Evolutionary conservation across 2,113 vertebrate species (phyloP), one percentile per base, ranked within the genome.

Genomic region (Charina bottae): DNA sequence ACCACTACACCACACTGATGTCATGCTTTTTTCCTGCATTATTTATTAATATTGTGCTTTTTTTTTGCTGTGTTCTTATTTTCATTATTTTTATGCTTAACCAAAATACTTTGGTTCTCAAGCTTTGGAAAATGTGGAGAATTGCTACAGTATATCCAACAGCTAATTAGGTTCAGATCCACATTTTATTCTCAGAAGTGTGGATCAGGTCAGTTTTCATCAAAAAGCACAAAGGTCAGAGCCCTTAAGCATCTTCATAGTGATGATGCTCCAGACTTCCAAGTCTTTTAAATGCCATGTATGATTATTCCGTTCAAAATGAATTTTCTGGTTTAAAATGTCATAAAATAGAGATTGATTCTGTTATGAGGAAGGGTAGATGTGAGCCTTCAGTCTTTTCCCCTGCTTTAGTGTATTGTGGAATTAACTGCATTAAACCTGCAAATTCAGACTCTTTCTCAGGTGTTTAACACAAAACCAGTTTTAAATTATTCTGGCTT

Each of bases 321-420:
- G 7, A 53, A 86, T 55, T 86, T 86, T 53, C 85, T 86, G 17
- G 54, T 86, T 55, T 33, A 86, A 55, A 86, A 86, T 24, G 87
- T 92, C 95, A 94, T 96, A 92, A 95, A 96, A 94, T 95, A 96
- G 96, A 94, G 21, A 86, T 37, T 83, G 85, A 90, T 88, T 94
- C 89, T 95, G 37, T 92, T 97, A 94, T 94, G 93, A 91, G 93
- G 7, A 78, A 78, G 33, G 33, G 56, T n/a, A 87, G 90, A 92
- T 93, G n/a, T 89, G 56, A 96, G 92, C 84, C 21, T 92, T 85
- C 94, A 72, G 89, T 93, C 60, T 94, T 68, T 95, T 95, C 95
- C 62, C 95, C 93, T 96, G 95, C 88, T 19, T 15, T 4, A 28
- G 4, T 92, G n/a, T 88, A 88, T 93, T 89, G 72, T 84, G 8